Base-by-base conservation (phyloP, 2,113 vertebrate species). In the Haliaeetus leucogaster region DNA sequence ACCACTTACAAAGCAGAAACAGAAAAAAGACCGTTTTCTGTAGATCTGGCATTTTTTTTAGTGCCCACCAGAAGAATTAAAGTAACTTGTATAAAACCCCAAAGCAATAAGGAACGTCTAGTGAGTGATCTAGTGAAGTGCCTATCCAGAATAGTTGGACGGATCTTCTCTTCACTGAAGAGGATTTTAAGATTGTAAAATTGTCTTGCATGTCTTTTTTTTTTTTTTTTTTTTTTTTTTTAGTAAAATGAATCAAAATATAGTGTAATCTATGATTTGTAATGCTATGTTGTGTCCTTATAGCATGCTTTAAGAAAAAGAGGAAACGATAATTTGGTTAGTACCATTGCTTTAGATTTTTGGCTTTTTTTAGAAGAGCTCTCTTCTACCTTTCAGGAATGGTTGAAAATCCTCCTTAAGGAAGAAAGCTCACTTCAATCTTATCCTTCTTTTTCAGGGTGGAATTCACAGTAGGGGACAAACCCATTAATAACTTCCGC, bases 401-500 rank as follows among this genome's bases (percentile, higher is more conserved):
- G 14, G 19, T 29, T 52, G 5, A 47, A 86, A 62, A 61, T 52
- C 27, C 72, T 50, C 13, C 1, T 71, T 26, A 45, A 50, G 58
- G 36, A 40, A 30, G 29, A 71, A 82, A 92, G 13, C 80, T 90
- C 52, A 84, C 32, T 6, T 61, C 34, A 36, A 18, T 61, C 53
- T 70, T 30, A 3, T n/a, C 86, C 52, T 82, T 36, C 93, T 80
- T 74, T 52, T 85, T 48, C 98, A 99, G 99, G 94, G 99, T 99
- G 97, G 99, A 99, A 98, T 99, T 99, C 98, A 99, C 99, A 5
- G 99, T 99, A 50, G 99, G 99, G 38, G 99, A 99, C 93, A 99
- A 99, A 78, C 99, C 99, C 77, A 99, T 99, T 81, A 99, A 99
- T 97, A 99, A 99, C 98, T 99, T 99, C 98, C 99, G 99, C 56